These are phyloP conservation scores for Styela clava DNA, from an alignment of 23 tunicate genomes.

Conservation along the genomic window DNA sequence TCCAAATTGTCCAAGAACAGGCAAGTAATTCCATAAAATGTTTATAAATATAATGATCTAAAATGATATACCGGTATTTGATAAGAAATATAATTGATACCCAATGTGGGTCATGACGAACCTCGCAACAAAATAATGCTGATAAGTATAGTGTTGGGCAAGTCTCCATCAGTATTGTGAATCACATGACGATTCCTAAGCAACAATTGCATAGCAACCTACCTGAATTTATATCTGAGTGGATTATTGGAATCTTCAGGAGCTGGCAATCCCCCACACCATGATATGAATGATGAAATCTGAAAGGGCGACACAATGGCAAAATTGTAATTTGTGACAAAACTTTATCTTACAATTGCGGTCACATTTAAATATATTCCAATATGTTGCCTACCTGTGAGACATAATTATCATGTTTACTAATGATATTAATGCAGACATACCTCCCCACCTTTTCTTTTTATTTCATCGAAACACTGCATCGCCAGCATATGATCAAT, in stretches of 20 bases:
- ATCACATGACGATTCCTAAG: too few species aligned
- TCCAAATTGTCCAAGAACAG: too few species aligned
- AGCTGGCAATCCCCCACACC: constrained; percentile 98
- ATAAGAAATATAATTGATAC: too few species aligned
- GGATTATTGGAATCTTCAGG: constrained; percentile 94
- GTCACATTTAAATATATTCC: not conserved
- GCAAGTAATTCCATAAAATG: too few species aligned
- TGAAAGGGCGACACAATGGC: constrained; percentile 14
- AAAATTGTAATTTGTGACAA: not conserved
- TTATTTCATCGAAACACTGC: constrained; percentile 91
- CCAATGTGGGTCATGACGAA: too few species aligned
- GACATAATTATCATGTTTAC: not conserved
- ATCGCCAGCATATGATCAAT: constrained; percentile 98
- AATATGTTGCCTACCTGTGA: not conserved
- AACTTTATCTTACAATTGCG: not conserved
- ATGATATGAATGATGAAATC: constrained; percentile 78
- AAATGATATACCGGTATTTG: too few species aligned
- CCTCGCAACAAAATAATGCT: too few species aligned
- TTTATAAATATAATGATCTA: too few species aligned
- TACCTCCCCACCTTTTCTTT: constrained; percentile 61
- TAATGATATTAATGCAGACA: too few species aligned
- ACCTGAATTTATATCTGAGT: constrained; percentile 93
- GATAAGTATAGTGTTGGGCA: too few species aligned
- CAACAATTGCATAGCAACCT: too few species aligned
- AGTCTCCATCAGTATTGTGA: too few species aligned